Conservation (phyloP, 2,888 invertebrate species). For the Ypsolopha sequella region DNA sequence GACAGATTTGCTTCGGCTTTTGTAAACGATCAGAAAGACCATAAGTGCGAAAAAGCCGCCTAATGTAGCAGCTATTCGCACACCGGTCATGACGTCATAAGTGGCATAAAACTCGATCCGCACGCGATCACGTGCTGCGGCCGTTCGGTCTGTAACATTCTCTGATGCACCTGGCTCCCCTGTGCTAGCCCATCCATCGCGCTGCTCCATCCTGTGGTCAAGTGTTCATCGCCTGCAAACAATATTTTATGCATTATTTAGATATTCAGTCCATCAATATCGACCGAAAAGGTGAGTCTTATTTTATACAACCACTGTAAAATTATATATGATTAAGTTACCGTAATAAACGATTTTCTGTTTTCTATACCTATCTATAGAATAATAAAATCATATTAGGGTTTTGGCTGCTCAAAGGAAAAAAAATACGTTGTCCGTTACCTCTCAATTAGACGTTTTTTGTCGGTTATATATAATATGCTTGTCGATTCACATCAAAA, state of each 20-base stretch:
- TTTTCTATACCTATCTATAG: no score
- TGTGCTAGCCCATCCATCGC: conserved; percentile 48
- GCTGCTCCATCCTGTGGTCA: conserved; percentile 59
- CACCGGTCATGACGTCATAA: conserved; percentile 94
- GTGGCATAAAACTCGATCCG: conserved; percentile 88
- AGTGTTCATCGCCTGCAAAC: conserved; percentile 58
- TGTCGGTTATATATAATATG: no score
- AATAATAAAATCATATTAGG: no score
- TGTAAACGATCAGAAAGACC: conserved; percentile 92
- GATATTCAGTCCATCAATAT: no score
- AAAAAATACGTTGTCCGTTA: no score
- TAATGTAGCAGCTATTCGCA: conserved; percentile 90
- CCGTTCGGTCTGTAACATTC: conserved; percentile 44
- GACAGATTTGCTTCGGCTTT: conserved; percentile 85
- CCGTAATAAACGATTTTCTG: no score
- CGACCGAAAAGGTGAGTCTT: no score
- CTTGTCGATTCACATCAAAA: no score
- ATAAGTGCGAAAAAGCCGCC: conserved; percentile 93
- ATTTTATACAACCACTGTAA: no score
- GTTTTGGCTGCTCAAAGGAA: no score
- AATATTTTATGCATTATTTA: not conserved
- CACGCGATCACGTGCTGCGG: conserved; percentile 75
- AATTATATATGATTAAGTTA: no score
- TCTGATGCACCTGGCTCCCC: conserved; percentile 36
- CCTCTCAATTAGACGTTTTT: no score